phyloP scores from a whole-genome alignment of 1,140 invertebrate genomes.

The Ips nitidus region DNA sequence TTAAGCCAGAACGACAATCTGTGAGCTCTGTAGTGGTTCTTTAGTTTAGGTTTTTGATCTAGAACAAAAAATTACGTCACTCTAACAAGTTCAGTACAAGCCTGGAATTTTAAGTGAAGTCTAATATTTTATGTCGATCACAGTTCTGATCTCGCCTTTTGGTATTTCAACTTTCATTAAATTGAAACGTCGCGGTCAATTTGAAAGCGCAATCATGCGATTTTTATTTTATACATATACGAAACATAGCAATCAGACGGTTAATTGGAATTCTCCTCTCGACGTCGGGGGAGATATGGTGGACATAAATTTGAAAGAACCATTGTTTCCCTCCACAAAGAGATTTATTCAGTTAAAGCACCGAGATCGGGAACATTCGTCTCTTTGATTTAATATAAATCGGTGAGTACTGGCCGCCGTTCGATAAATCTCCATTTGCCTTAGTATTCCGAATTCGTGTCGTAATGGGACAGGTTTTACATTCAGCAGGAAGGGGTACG shows the following conservation, averaged over 20 bases:
- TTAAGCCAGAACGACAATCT: conserved; percentile 94
- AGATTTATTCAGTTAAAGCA: conserved; percentile 18
- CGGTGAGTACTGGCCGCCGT: background rate
- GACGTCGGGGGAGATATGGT: no score
- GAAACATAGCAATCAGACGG: background rate
- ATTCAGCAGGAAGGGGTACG: background rate
- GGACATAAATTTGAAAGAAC: conserved; percentile 7
- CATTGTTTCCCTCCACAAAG: background rate
- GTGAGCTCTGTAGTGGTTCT: conserved; percentile 93
- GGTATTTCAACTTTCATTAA: background rate
- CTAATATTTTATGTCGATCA: background rate
- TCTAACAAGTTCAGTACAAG: background rate
- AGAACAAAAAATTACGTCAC: conserved; percentile 33
- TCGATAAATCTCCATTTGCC: conserved; percentile 24
- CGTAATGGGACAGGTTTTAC: conserved; percentile 1
- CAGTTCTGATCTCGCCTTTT: background rate
- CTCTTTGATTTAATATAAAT: conserved; percentile 15
- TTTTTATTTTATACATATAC: background rate
- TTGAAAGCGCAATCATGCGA: no score
- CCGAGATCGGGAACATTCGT: background rate
- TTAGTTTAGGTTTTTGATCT: conserved; percentile 86
- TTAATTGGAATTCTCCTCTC: background rate
- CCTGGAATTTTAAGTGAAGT: background rate
- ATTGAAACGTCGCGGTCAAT: background rate
- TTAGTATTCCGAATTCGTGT: conserved; percentile 8